Percentiles rank a stretch among this genome's conserved stretches.
Evolutionary conservation across 1,140 invertebrate genomes (phyloP).

Genomic region (Trachymyrmex septentrionalis): DNA sequence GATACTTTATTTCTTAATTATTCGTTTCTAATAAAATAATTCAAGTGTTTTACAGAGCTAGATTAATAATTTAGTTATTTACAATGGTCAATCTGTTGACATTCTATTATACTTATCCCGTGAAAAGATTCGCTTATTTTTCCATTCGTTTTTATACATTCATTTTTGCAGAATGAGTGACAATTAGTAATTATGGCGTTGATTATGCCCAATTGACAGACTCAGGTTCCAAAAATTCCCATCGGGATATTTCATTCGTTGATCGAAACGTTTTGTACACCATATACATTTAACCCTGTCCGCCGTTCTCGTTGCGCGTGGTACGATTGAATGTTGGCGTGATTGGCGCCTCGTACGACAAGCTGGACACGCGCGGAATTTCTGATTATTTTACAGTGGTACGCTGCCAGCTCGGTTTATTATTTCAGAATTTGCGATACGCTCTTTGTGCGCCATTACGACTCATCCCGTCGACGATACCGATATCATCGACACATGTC

Average conservation of each 20-base stretch:
- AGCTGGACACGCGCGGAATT: slow-evolving; percentile 82
- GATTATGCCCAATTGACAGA: slow-evolving; percentile 51
- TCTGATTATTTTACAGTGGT: slow-evolving; percentile 80
- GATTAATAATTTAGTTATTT: neutral
- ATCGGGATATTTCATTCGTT: slow-evolving; percentile 15
- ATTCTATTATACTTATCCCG: slow-evolving; percentile 12
- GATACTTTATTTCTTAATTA: slow-evolving; percentile 29
- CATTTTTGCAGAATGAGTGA: slow-evolving; percentile 22
- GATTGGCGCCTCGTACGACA: slow-evolving; percentile 84
- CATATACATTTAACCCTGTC: slow-evolving; percentile 66
- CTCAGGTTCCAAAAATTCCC: slow-evolving; percentile 7
- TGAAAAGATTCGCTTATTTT: neutral
- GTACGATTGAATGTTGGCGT: slow-evolving; percentile 84
- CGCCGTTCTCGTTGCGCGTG: slow-evolving; percentile 76
- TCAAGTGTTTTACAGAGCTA: neutral
- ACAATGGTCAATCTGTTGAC: neutral
- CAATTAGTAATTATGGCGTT: slow-evolving; percentile 49
- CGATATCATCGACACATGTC: slow-evolving; percentile 68
- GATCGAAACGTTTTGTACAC: slow-evolving; percentile 55
- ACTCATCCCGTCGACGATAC: slow-evolving; percentile 70
- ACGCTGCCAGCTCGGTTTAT: slow-evolving; percentile 77
- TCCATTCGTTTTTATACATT: slow-evolving; percentile 14
- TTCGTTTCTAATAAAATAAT: slow-evolving; percentile 18
- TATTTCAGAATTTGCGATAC: slow-evolving; percentile 80
- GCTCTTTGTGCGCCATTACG: slow-evolving; percentile 72